Evolutionary conservation across 2,888 invertebrate genomes (phyloP).

Genomic region (Thymelicus acteon): DNA sequence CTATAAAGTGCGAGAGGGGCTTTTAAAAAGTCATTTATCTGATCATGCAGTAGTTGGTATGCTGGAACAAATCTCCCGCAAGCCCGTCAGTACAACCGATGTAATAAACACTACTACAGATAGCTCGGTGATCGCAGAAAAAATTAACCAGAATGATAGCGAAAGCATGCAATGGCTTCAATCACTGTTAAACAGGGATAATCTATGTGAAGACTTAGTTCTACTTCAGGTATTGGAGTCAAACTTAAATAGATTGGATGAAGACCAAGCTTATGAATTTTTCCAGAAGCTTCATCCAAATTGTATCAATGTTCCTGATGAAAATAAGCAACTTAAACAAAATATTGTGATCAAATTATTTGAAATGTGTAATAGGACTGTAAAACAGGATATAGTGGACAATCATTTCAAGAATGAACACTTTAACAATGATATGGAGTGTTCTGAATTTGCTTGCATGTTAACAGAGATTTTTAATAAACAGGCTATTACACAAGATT

Average conservation of each 20-base stretch:
- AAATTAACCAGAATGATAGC: conserved; percentile 55
- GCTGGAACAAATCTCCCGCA: conserved; percentile 66
- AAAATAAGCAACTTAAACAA: conserved; percentile 52
- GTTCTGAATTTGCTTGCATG: conserved; percentile 53
- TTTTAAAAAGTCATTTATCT: conserved; percentile 51
- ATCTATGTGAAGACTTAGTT: conserved; percentile 56
- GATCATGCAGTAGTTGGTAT: conserved; percentile 67
- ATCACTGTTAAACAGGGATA: conserved; percentile 62
- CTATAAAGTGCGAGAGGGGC: conserved; percentile 56
- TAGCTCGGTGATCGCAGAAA: conserved; percentile 56
- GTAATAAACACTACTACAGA: conserved; percentile 60
- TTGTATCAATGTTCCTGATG: conserved; percentile 48
- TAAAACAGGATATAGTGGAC: conserved; percentile 60
- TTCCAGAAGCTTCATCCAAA: conserved; percentile 52
- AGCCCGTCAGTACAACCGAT: conserved; percentile 64
- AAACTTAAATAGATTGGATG: conserved; percentile 56
- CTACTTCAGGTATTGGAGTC: conserved; percentile 54
- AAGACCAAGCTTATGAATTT: conserved; percentile 56
- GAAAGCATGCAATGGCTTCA: conserved; percentile 62
- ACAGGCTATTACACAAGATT: conserved; percentile 56
- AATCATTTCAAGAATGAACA: conserved; percentile 58
- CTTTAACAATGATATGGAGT: conserved; percentile 56
- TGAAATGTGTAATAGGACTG: conserved; percentile 53
- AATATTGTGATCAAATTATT: conserved; percentile 59
- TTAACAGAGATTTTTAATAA: conserved; percentile 72